These are phyloP conservation scores for Lymantria dispar DNA, from an alignment of 2,888 invertebrate species.

Conservation along the genomic window DNA sequence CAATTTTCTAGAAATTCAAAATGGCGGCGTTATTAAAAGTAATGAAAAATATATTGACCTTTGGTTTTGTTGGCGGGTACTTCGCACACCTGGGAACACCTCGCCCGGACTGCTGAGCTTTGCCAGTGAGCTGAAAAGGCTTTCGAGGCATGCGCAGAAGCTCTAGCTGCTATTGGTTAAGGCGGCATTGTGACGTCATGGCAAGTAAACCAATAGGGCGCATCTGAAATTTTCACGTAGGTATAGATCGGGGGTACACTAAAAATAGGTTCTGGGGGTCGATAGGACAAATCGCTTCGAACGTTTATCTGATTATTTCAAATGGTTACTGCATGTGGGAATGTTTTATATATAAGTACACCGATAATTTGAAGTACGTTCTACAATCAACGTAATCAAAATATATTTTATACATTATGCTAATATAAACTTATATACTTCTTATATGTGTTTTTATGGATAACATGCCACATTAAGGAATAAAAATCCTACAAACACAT, in stretches of 20 bases:
- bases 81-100: conserved; percentile 76
- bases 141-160: conserved; percentile 62
- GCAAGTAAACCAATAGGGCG: conserved; percentile 51
- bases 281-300: conserved; percentile 30
- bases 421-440: no score
- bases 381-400: no score
- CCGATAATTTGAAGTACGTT: background rate
- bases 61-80: conserved; percentile 58
- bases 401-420: no score
- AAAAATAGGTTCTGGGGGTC: conserved; percentile 65
- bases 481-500: no score
- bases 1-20: conserved; percentile 32
- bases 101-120: conserved; percentile 70
- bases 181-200: conserved; percentile 63
- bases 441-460: no score
- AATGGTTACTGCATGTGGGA: conserved; percentile 20
- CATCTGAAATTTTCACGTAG: conserved; percentile 75
- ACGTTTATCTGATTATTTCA: conserved; percentile 35
- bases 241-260: conserved; percentile 73
- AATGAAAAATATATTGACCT: conserved; percentile 61
- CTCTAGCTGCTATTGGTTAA: conserved; percentile 59
- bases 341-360: background rate
- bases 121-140: conserved; percentile 52
- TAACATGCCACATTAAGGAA: no score
- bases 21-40: conserved; percentile 37